Conservation (phyloP, 2,113 vertebrate species). For the Puffinus mauretanicus region DNA sequence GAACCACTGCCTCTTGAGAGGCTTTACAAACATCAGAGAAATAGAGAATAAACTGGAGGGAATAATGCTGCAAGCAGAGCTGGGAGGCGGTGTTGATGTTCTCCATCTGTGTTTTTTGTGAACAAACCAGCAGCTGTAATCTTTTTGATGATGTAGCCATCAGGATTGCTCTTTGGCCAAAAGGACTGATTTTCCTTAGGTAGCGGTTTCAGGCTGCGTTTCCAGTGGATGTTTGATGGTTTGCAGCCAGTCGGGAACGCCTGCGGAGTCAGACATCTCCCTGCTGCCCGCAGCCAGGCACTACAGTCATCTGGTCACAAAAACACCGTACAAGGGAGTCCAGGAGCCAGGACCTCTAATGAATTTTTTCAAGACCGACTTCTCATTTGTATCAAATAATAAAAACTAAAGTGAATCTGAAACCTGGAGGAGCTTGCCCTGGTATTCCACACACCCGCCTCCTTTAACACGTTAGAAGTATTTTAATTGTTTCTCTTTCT, state of each 20-base stretch:
- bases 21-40: background rate
- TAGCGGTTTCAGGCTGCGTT: background rate
- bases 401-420: background rate
- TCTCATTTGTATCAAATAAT: background rate
- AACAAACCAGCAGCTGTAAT: background rate
- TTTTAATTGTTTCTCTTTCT: background rate
- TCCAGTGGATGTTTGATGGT: background rate
- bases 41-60: background rate
- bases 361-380: background rate
- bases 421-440: background rate
- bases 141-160: background rate
- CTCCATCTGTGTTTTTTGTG: background rate
- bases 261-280: background rate
- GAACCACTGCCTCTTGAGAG: background rate
- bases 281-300: background rate
- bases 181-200: background rate
- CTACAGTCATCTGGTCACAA: background rate
- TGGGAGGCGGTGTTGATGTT: background rate
- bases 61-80: background rate
- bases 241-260: background rate
- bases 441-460: background rate
- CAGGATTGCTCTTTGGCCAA: background rate
- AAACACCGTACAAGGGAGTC: rapidly evolving
- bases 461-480: background rate
- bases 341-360: background rate